A percentile compares a stretch with the other conserved stretches of the same genome.
These are phyloP conservation scores for Barypeithes pellucidus DNA, from an alignment of 2,888 invertebrate species.

Conservation along the genomic window DNA sequence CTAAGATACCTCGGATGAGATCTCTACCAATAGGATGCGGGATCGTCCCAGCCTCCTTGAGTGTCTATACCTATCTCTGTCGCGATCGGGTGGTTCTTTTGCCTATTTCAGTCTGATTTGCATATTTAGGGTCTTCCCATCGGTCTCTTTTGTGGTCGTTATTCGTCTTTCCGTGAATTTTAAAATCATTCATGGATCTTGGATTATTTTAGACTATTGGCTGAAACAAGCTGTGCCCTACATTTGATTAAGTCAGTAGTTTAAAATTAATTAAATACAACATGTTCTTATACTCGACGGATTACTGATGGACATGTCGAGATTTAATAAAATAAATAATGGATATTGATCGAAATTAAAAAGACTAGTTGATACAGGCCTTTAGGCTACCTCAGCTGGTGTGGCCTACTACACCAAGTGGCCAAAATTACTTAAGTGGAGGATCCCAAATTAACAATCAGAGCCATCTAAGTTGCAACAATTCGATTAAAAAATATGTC, in stretches of 20 bases:
- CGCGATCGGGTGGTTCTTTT: conserved; percentile 31
- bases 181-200: conserved; percentile 11
- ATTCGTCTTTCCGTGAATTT: conserved; percentile 17
- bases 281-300: no score
- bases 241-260: background rate
- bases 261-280: no score
- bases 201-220: background rate
- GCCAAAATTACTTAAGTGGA: no score
- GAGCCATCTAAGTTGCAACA: no score
- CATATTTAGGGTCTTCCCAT: conserved; percentile 50
- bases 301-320: no score
- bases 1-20: conserved; percentile 54
- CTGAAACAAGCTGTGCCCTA: background rate
- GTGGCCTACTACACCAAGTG: no score
- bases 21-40: conserved; percentile 56
- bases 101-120: conserved; percentile 53
- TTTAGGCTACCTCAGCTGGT: no score
- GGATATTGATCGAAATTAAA: no score
- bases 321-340: no score
- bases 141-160: conserved; percentile 26
- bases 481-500: no score
- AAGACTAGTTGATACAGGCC: no score
- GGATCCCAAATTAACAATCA: no score
- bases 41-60: conserved; percentile 60
- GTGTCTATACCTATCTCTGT: conserved; percentile 54